Percentiles rank a stretch among this genome's conserved stretches.
These are phyloP conservation scores for Sciurus niger DNA, from an alignment of 2,113 vertebrate species.

Conservation along the genomic window DNA sequence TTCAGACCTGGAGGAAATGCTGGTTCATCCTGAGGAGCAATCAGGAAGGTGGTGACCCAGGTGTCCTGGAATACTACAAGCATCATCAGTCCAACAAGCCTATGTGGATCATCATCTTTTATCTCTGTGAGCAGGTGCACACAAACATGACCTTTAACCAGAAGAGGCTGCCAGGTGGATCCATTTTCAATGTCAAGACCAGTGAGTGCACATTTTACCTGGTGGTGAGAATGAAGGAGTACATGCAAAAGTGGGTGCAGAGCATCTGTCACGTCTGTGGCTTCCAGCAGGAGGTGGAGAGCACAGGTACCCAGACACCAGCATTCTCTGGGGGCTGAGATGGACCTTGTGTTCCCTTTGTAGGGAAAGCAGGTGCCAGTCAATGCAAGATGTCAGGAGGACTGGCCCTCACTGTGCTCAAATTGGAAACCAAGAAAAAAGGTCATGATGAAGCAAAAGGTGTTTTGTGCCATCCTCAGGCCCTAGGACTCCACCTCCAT, in stretches of 20 bases:
- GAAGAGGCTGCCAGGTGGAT: conserved; percentile 98
- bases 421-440: too few relatives aligned
- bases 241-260: conserved; percentile 99
- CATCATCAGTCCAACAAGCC: conserved; percentile 98
- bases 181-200: conserved; percentile 98
- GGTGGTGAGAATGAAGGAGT: conserved; percentile 96
- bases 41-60: conserved; percentile 96
- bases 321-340: too few relatives aligned
- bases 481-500: too few relatives aligned
- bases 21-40: conserved; percentile 98
- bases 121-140: conserved; percentile 97
- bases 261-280: conserved; percentile 98
- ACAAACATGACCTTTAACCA: conserved; percentile 97
- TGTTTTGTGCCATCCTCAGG: too few relatives aligned
- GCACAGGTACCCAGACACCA: conserved; percentile 89
- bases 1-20: conserved; percentile 98
- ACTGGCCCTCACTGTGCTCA: too few relatives aligned
- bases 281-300: conserved; percentile 97
- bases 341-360: too few relatives aligned
- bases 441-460: too few relatives aligned
- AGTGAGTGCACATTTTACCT: conserved; percentile 97
- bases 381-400: too few relatives aligned
- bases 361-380: too few relatives aligned
- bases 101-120: conserved; percentile 96
- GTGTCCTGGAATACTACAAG: conserved; percentile 98